Evolutionary conservation across 2,113 vertebrate species (phyloP), one percentile per base, ranked within the genome.

Genomic region (Corydoras maculifer): DNA sequence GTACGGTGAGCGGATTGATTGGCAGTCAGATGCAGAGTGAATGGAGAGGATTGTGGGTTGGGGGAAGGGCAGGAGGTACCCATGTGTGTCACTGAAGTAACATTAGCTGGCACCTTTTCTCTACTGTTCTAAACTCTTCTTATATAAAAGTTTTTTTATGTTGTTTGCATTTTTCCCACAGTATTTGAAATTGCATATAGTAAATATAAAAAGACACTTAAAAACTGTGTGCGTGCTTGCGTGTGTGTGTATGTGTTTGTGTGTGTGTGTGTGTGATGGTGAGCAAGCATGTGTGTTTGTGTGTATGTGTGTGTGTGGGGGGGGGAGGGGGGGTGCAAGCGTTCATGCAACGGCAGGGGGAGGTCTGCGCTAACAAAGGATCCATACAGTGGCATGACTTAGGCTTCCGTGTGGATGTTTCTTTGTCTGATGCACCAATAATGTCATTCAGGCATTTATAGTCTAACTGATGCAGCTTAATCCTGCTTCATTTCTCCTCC

Each of bases 361-460:
- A 15, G 70, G 61, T 67, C 53, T 51, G 69, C 54, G 62, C 68
- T 77, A 79, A 77, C 78, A 79, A 82, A 77, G 69, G 73, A 74
- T 75, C 78, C 78, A 78, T 64, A 73, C 77, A 76, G 61, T 76
- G 76, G 78, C 78, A 78, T 73, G 78, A 72, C 74, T 74, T 76
- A 62, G 63, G 67, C 69, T 75, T 76, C 63, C 50, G 65, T 68
- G 74, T 67, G 54, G 67, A 70, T 70, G 68, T 69, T 73, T 70
- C 69, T 78, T 74, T 78, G 75, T 70, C 75, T 73, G 69, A 51
- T 12, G 66, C 51, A 65, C 25, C 35, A 65, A 50, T 61, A 74
- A 67, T 55, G 72, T 68, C 53, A 74, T 43, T 68, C 72, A 73
- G 71, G 31, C 72, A 35, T 12, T 63, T 12, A 1, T 14, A 32